Evolutionary conservation across 2,113 vertebrate species (phyloP).

Genomic region (Chauna torquata): DNA sequence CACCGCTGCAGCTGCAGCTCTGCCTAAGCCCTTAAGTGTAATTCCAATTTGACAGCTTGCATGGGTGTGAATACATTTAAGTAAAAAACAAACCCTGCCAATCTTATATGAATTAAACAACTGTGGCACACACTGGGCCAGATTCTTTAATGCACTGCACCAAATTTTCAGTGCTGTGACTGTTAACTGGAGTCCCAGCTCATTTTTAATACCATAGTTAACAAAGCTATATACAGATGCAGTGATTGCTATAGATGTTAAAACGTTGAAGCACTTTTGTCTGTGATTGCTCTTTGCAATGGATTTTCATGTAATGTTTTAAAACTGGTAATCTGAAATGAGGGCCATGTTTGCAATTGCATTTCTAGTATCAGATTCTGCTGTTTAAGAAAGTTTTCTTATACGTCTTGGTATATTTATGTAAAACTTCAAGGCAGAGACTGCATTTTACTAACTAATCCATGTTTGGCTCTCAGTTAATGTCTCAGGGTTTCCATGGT

Average conservation of each 20-base stretch:
- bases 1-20: neutral
- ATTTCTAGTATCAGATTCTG: neutral
- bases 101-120: constrained; percentile 49
- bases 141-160: neutral
- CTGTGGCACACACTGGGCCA: constrained; percentile 6
- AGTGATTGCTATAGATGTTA: neutral
- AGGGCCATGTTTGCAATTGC: neutral
- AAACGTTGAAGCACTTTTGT: neutral
- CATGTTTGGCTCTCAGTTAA: neutral
- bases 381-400: neutral
- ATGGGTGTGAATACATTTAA: constrained; percentile 37
- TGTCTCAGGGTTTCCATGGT: neutral
- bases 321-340: neutral
- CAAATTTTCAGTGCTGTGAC: neutral
- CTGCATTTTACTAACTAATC: neutral
- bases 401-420: neutral
- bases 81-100: constrained; percentile 20
- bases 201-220: neutral
- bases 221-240: neutral
- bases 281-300: neutral
- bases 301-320: neutral
- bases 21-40: neutral
- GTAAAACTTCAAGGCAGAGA: neutral
- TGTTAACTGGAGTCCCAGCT: neutral
- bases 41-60: constrained; percentile 58